A percentile compares a stretch with the other conserved stretches of the same genome.
These are phyloP conservation scores for Congeria kusceri DNA, from an alignment of 2,888 invertebrate genomes.

Conservation along the genomic window DNA sequence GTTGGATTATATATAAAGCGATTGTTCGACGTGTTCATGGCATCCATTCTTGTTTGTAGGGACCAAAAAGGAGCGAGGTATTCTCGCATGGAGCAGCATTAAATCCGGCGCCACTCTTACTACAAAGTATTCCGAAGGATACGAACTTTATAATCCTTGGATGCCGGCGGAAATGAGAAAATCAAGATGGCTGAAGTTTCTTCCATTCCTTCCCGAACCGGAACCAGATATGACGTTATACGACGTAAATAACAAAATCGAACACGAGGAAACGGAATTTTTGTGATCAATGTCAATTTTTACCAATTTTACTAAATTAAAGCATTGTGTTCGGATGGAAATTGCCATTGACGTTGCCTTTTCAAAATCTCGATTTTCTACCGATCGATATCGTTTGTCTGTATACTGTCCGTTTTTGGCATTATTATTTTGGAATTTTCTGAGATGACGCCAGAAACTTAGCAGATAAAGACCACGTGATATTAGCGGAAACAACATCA, in stretches of 20 bases:
- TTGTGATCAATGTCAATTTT: constrained; percentile 1
- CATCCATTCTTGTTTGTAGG: constrained; percentile 37
- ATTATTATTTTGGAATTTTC: too few relatives aligned
- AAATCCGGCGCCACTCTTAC: background rate
- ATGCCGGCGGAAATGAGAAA: constrained; percentile 52
- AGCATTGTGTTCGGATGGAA: too few relatives aligned
- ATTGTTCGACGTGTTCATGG: too few relatives aligned
- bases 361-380: too few relatives aligned
- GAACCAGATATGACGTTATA: constrained; percentile 26
- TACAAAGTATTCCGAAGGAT: constrained; percentile 38
- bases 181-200: constrained; percentile 57
- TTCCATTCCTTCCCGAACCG: constrained; percentile 61
- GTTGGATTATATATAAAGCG: too few relatives aligned
- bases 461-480: too few relatives aligned
- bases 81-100: constrained; percentile 60
- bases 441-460: too few relatives aligned
- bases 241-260: background rate
- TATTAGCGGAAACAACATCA: too few relatives aligned
- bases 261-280: constrained; percentile 3
- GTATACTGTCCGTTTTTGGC: too few relatives aligned
- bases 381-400: too few relatives aligned
- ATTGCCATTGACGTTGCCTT: too few relatives aligned
- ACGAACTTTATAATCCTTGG: constrained; percentile 48
- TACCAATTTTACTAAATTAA: too few relatives aligned
- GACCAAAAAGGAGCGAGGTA: constrained; percentile 69